phyloP scores from a whole-genome alignment of 2,797 vertebrate genomes.

The Synaphobranchus kaupii region DNA sequence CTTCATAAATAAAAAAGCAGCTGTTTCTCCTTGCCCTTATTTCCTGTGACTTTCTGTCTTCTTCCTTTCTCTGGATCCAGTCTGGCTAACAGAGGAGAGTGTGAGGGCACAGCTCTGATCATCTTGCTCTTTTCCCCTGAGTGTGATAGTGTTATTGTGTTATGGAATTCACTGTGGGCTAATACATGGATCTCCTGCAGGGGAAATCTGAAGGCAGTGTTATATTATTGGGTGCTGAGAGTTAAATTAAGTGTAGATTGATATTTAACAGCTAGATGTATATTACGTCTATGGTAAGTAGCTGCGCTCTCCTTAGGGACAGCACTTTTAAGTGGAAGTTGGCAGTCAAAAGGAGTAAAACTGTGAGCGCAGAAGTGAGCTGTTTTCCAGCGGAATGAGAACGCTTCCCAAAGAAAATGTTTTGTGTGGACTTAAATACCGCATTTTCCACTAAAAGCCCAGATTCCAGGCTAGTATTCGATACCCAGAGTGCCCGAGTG shows the following conservation, averaged over 20 bases:
- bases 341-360: constrained; percentile 56
- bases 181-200: constrained; percentile 32
- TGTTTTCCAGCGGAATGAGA: constrained; percentile 66
- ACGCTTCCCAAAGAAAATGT: constrained; percentile 68
- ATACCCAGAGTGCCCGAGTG: constrained; percentile 52
- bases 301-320: constrained; percentile 43
- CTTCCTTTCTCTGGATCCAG: constrained; percentile 42
- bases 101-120: constrained; percentile 27
- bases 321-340: constrained; percentile 63
- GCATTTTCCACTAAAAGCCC: constrained; percentile 65
- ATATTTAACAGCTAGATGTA: constrained; percentile 48
- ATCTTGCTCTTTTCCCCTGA: constrained; percentile 25
- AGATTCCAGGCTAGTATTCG: constrained; percentile 54
- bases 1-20: constrained; percentile 77
- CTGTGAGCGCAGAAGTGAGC: constrained; percentile 60
- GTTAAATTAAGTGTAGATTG: constrained; percentile 49
- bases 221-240: constrained; percentile 41
- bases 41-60: constrained; percentile 34
- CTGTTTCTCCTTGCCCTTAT: constrained; percentile 60
- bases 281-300: constrained; percentile 50
- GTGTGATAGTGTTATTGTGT: constrained; percentile 23
- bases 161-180: constrained; percentile 30
- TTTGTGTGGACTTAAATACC: constrained; percentile 60
- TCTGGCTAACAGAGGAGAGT: constrained; percentile 35
- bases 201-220: constrained; percentile 27